Evolutionary conservation across 2,113 vertebrate species (phyloP).

Genomic region (Spizaetus ornatus): DNA sequence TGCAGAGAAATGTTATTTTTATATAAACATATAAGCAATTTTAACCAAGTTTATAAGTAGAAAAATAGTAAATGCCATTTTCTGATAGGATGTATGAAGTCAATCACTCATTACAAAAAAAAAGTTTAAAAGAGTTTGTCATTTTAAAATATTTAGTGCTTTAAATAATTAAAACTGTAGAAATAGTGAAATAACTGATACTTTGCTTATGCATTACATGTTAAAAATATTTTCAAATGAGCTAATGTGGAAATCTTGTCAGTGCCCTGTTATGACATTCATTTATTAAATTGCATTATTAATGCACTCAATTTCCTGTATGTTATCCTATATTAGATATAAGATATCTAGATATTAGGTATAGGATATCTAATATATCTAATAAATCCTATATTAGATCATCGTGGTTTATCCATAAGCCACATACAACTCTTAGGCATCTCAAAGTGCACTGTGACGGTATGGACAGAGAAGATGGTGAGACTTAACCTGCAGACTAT

Average conservation of each 20-base stretch:
- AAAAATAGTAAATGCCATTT: not conserved
- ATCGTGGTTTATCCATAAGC: not conserved
- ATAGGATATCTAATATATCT: no score
- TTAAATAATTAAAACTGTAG: not conserved
- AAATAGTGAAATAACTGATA: not conserved
- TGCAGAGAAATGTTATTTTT: slow-evolving; percentile 12
- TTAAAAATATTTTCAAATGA: not conserved
- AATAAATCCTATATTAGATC: not conserved
- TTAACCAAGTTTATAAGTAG: not conserved
- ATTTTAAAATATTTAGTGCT: not conserved
- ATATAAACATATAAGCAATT: slow-evolving; percentile 9
- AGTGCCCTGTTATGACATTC: not conserved
- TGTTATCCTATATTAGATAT: not conserved
- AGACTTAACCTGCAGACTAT: not conserved
- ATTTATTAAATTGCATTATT: not conserved
- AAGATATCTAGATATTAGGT: no score
- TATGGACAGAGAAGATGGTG: not conserved
- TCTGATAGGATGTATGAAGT: not conserved
- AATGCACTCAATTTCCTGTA: not conserved
- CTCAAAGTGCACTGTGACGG: not conserved
- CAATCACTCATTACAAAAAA: not conserved
- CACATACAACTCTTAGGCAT: not conserved
- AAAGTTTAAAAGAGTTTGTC: not conserved
- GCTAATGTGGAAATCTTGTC: not conserved
- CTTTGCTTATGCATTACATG: not conserved